Conservation (phyloP, 64 coral and sea anemone species). For the Pachyseris speciosa region DNA sequence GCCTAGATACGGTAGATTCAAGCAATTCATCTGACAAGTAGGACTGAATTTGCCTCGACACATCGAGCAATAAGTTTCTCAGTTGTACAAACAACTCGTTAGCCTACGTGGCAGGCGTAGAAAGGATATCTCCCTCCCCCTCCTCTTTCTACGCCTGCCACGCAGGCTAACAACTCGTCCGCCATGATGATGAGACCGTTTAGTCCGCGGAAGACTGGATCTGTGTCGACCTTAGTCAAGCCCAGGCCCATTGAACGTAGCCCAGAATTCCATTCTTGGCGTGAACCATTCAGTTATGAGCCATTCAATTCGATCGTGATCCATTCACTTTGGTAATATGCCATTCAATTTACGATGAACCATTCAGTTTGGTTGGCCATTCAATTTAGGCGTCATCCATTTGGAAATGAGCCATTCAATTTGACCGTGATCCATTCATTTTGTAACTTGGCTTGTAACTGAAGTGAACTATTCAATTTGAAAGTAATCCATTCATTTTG, state of each 20-base stretch:
- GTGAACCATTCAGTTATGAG: background rate
- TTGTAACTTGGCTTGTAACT: too few relatives aligned
- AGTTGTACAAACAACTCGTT: slow-evolving; percentile 33
- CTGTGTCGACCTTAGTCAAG: background rate
- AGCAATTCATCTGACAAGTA: slow-evolving; percentile 45
- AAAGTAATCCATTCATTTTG: too few relatives aligned
- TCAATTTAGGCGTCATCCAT: too few relatives aligned
- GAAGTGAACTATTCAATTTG: slow-evolving; percentile 17
- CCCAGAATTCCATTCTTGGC: slow-evolving; percentile 34
- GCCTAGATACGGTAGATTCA: slow-evolving; percentile 52
- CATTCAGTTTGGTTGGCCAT: slow-evolving; percentile 4
- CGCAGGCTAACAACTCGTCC: slow-evolving; percentile 51
- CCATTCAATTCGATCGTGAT: slow-evolving; percentile 16
- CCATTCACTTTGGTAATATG: slow-evolving; percentile 21
- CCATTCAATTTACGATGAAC: too few relatives aligned
- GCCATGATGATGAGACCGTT: slow-evolving; percentile 16
- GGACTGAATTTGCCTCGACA: slow-evolving; percentile 41
- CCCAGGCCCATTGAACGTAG: background rate
- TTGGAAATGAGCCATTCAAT: too few relatives aligned
- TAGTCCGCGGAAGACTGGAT: background rate
- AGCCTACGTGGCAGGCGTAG: too few relatives aligned
- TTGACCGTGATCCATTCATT: background rate
- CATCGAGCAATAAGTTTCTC: slow-evolving; percentile 25
- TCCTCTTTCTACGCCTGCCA: too few relatives aligned
- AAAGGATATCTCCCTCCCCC: too few relatives aligned